Conservation (phyloP, 2,797 vertebrate species). For the Phylloscopus collybita region DNA sequence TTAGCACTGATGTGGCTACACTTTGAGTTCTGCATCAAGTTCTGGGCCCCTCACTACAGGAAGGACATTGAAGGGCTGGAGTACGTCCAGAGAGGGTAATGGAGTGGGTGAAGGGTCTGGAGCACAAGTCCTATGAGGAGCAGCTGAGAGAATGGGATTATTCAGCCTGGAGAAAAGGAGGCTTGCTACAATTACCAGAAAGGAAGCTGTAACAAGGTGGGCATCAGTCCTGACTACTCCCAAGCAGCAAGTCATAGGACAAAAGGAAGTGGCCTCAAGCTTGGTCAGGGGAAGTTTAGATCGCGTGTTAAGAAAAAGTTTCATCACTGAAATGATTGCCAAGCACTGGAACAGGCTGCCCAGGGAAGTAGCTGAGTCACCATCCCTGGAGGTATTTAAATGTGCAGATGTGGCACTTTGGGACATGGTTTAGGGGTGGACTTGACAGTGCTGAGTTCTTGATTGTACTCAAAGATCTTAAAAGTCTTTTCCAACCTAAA, state of each 20-base stretch:
- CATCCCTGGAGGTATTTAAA: not conserved
- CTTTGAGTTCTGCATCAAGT: fast-evolving
- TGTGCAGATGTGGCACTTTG: not conserved
- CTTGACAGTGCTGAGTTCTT: not conserved
- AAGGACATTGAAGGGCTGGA: not conserved
- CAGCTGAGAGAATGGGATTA: not conserved
- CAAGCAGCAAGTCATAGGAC: not conserved
- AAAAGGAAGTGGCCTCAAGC: not conserved
- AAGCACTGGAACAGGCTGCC: not conserved
- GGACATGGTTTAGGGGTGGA: not conserved
- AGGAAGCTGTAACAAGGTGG: not conserved
- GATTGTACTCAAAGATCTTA: not conserved
- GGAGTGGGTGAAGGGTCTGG: not conserved
- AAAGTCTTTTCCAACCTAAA: not conserved
- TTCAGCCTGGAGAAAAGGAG: not conserved
- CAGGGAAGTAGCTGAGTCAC: not conserved
- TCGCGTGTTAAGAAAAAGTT: not conserved
- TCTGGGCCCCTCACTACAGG: not conserved
- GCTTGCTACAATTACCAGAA: not conserved
- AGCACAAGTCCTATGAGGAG: not conserved
- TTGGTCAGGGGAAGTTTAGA: not conserved
- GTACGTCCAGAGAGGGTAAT: fast-evolving
- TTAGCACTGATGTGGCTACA: fast-evolving
- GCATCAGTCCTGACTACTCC: not conserved
- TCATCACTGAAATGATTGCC: not conserved